phyloP scores from a whole-genome alignment of 1,140 invertebrate species.

The Apis florea region DNA sequence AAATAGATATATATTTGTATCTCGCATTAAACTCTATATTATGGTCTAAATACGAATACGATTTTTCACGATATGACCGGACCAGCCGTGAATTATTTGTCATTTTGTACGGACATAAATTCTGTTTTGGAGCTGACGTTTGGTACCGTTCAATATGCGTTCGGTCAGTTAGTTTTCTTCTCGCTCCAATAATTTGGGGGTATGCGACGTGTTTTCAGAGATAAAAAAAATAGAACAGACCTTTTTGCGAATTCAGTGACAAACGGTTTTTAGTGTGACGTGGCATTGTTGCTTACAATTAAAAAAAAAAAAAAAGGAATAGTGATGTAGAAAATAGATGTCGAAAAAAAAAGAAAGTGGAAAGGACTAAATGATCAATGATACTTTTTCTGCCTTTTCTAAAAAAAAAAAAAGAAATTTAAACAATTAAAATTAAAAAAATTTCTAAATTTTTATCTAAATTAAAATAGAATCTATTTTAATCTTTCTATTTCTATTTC shows the following conservation, averaged over 20 bases:
- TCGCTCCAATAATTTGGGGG: conserved; percentile 32
- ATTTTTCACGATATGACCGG: background rate
- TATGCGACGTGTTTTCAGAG: background rate
- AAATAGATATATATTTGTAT: background rate
- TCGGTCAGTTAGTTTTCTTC: conserved; percentile 37
- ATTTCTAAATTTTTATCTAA: too few relatives aligned
- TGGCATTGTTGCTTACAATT: background rate
- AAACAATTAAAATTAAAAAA: too few relatives aligned
- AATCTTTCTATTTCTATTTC: too few relatives aligned
- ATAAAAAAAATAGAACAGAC: conserved; percentile 16
- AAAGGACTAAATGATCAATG: background rate
- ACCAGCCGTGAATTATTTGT: conserved; percentile 43
- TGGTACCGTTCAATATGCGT: conserved; percentile 47
- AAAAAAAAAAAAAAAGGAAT: background rate
- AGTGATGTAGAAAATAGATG: background rate
- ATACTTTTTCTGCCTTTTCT: background rate
- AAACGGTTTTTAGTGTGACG: background rate
- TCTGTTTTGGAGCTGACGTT: conserved; percentile 46
- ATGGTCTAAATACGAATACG: background rate
- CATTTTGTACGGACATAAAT: conserved; percentile 44
- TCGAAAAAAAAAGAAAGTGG: background rate
- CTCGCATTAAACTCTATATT: conserved; percentile 19
- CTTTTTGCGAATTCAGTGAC: background rate
- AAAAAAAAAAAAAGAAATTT: background rate
- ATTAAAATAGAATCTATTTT: too few relatives aligned